These are phyloP conservation scores for Myrmecophaga tridactyla DNA, from an alignment of 2,113 vertebrate species.

Conservation along the genomic window DNA sequence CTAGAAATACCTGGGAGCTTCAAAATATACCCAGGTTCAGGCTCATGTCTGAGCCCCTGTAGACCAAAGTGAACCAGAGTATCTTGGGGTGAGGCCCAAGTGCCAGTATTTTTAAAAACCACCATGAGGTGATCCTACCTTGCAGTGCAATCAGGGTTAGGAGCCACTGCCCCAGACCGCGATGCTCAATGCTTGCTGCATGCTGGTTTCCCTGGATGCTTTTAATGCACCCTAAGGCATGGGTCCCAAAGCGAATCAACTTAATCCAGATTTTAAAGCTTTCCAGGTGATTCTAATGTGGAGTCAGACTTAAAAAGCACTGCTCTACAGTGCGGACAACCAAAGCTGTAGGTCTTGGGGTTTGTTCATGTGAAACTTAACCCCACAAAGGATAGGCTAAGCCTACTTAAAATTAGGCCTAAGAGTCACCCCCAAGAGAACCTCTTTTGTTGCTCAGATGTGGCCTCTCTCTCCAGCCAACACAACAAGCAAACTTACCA, in stretches of 20 bases:
- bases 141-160: background rate
- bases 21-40: background rate
- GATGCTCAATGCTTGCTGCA: background rate
- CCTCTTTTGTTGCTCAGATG: too few species aligned
- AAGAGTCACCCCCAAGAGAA: too few species aligned
- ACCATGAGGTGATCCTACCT: accelerated
- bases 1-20: background rate
- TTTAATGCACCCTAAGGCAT: background rate
- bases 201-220: background rate
- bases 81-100: background rate
- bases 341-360: too few species aligned
- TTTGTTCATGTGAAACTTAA: too few species aligned
- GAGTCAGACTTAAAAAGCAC: background rate
- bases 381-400: too few species aligned
- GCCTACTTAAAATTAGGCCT: too few species aligned
- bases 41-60: background rate
- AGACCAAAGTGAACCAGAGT: background rate
- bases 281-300: background rate
- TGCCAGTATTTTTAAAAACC: background rate
- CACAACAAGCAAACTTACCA: too few species aligned
- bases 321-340: too few species aligned
- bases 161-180: background rate
- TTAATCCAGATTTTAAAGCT: background rate
- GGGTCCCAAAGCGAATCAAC: background rate
- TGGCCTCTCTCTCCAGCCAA: too few species aligned